Conservation (phyloP, 2,888 invertebrate species). For the Agonopterix arenella region DNA sequence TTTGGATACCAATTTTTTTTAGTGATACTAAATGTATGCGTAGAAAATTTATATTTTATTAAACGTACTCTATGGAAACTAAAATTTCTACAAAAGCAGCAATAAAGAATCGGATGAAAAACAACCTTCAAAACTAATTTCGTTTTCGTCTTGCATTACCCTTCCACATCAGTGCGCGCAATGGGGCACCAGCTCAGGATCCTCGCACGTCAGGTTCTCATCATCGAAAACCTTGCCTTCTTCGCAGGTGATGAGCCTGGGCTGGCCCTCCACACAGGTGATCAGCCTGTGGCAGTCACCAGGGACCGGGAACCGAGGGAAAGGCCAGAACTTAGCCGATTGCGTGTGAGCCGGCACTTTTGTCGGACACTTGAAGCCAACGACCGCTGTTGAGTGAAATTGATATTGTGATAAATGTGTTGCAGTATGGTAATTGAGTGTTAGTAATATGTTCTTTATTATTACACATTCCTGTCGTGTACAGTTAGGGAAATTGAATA, state of each 20-base stretch:
- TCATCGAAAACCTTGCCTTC: slow-evolving; percentile 93
- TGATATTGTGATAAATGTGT: background rate
- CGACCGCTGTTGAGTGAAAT: slow-evolving; percentile 79
- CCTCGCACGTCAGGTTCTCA: slow-evolving; percentile 88
- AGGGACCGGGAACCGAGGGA: slow-evolving; percentile 92
- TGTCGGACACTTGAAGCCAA: slow-evolving; percentile 94
- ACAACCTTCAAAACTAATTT: background rate
- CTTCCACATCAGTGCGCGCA: slow-evolving; percentile 44
- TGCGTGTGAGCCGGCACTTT: slow-evolving; percentile 88
- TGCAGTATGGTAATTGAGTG: background rate
- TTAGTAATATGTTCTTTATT: too few species aligned
- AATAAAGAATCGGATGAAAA: background rate
- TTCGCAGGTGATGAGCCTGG: slow-evolving; percentile 91
- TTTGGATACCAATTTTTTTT: too few species aligned
- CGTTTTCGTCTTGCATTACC: slow-evolving; percentile 47
- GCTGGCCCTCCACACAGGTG: slow-evolving; percentile 93
- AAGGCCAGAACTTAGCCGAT: slow-evolving; percentile 94
- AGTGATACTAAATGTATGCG: too few species aligned
- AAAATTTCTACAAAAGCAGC: too few species aligned
- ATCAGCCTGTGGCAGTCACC: slow-evolving; percentile 92
- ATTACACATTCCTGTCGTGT: too few species aligned
- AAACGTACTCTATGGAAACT: too few species aligned
- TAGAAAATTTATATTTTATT: too few species aligned
- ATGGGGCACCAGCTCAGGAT: slow-evolving; percentile 79
- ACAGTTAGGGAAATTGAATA: too few species aligned